Base-by-base conservation (phyloP, 2,113 vertebrate genomes). In the Crotalus helleri region DNA sequence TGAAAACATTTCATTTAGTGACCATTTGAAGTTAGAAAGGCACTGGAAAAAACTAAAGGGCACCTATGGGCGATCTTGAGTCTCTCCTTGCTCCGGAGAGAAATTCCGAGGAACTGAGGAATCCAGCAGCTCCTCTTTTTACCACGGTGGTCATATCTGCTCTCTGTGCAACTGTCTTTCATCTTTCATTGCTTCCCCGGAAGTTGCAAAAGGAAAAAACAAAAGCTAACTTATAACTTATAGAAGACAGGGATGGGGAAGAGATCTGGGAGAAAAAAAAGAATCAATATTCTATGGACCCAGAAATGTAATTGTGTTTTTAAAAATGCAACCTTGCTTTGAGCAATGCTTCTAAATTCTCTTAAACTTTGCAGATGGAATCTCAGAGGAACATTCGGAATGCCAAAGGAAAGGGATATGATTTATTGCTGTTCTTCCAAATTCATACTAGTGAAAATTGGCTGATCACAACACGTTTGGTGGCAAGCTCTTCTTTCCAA, bases 261-360 rank as follows among this genome's bases (percentile, higher is more conserved):
- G 17, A 33, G 33, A 19, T 33, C 33, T 81, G 13, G 3, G 74
- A 39, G n/a, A 81, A 81, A 33, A 33, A 44, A 81, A 81, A 10
- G 39, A 90, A 92, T 91, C 89, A 87, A 24, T 0, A 0, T 92
- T 91, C 64, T 54, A 74, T 33, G 46, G 74, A 39, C 88, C 0
- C 2, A 87, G 64, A 93, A 74, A 88, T 93, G n/a, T 74, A 39
- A 12, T 85, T 93, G 81, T 46, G 92, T 93, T 96, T 96, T 89
- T 94, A 90, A 94, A 94, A 88, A 93, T 39, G 6, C 88, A 92
- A 59, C 15, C 59, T 1, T 13, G 23, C 4, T 69, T 21, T 39
- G 26, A 53, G 58, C 89, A 74, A 57, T n/a, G 85, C 90, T 49
- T 93, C 87, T 64, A 91, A 95, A 95, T 90, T 91, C 51, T 33